phyloP scores from a whole-genome alignment of 2,888 invertebrate species.

The Aquatica leii region DNA sequence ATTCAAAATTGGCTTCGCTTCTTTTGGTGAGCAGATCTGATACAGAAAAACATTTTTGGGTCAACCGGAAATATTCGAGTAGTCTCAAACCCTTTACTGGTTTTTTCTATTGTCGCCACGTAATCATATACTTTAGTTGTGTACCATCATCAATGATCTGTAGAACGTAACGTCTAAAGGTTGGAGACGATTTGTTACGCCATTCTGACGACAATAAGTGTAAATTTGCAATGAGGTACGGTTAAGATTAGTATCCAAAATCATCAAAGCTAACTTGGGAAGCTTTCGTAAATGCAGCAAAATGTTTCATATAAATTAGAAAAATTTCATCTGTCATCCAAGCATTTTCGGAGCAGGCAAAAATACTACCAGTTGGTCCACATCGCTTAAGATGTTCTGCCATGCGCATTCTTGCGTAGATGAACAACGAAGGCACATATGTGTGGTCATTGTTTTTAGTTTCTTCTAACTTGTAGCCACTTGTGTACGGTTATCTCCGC shows the following conservation, averaged over 20 bases:
- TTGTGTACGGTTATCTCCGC: not conserved
- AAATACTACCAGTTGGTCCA: conserved; percentile 10
- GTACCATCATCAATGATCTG: conserved; percentile 10
- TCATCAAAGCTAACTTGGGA: conserved; percentile 7
- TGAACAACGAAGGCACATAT: conserved; percentile 13
- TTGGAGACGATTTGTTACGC: conserved; percentile 44
- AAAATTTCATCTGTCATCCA: conserved; percentile 13
- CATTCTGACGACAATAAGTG: conserved; percentile 16
- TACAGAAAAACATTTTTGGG: conserved; percentile 13
- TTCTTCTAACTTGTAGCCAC: conserved; percentile 9
- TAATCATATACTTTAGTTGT: conserved; percentile 18
- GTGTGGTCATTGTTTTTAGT: too few species aligned
- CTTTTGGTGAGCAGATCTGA: not conserved
- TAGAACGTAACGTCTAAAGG: conserved; percentile 19
- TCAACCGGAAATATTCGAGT: conserved; percentile 21
- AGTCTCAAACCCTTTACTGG: conserved; percentile 17
- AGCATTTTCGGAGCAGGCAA: not conserved
- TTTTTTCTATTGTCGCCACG: conserved; percentile 14
- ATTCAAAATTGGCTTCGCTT: not conserved
- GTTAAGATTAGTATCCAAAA: conserved; percentile 6
- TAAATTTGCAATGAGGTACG: conserved; percentile 7
- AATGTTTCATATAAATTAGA: conserved; percentile 7
- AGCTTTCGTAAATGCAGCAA: conserved; percentile 1
- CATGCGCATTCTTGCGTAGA: conserved; percentile 12
- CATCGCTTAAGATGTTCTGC: conserved; percentile 8